Evolutionary conservation across 2,113 vertebrate genomes (phyloP).

Genomic region (Macrotis lagotis): DNA sequence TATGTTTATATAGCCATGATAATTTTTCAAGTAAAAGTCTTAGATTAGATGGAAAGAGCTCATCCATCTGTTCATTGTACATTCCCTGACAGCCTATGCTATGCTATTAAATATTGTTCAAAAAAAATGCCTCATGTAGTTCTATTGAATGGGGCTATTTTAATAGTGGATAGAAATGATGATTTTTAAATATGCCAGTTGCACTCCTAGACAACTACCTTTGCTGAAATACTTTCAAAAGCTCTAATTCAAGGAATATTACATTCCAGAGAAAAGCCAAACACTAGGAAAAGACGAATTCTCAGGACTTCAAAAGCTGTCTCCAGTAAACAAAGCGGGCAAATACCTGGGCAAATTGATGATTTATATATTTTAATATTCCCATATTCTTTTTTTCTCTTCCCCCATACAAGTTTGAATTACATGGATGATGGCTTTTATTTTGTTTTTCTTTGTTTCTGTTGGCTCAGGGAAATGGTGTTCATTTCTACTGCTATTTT

Average conservation of each 20-base stretch:
- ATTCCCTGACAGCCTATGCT: slow-evolving; percentile 74
- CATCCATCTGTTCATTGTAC: slow-evolving; percentile 74
- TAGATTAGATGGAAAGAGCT: slow-evolving; percentile 67
- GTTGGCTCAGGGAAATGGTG: not conserved
- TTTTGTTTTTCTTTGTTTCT: slow-evolving; percentile 26
- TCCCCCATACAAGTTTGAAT: not conserved
- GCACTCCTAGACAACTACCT: slow-evolving; percentile 58
- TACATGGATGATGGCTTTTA: not conserved
- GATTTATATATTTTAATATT: not conserved
- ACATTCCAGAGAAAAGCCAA: not conserved
- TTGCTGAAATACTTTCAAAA: slow-evolving; percentile 46
- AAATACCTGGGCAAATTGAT: slow-evolving; percentile 28
- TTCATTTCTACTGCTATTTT: not conserved
- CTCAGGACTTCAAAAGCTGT: slow-evolving; percentile 54
- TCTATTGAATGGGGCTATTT: slow-evolving; percentile 60
- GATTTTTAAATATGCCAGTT: slow-evolving; percentile 75
- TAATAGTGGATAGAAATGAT: slow-evolving; percentile 71
- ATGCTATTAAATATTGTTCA: slow-evolving; percentile 69
- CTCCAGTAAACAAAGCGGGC: slow-evolving; percentile 52
- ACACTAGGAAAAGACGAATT: slow-evolving; percentile 47
- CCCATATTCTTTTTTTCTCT: not conserved
- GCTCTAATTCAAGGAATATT: slow-evolving; percentile 23
- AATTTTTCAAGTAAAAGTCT: slow-evolving; percentile 68
- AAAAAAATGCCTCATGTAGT: slow-evolving; percentile 76
- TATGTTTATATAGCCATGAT: slow-evolving; percentile 70